These are phyloP conservation scores for Gerosis bhagava DNA, from an alignment of 2,888 invertebrate species.

Conservation along the genomic window DNA sequence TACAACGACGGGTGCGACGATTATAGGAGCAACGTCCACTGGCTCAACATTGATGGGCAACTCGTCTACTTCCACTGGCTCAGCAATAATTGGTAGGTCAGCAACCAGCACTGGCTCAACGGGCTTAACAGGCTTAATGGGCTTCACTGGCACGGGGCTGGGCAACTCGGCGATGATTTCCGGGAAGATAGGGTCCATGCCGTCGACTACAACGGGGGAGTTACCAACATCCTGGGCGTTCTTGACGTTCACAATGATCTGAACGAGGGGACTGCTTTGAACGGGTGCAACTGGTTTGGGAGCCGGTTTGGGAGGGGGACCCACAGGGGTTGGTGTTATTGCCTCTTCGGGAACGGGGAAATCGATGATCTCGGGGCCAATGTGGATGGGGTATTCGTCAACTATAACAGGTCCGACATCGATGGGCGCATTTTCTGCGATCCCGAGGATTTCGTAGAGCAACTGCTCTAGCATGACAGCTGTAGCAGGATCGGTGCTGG, in stretches of 20 bases:
- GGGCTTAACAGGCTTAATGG: no score
- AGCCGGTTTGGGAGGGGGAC: conserved; percentile 28
- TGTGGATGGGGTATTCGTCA: no score
- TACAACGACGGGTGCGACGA: conserved; percentile 25
- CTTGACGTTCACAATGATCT: conserved; percentile 37
- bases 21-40: conserved; percentile 29
- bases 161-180: conserved; percentile 10
- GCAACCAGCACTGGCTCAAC: conserved; percentile 27
- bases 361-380: no score
- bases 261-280: conserved; percentile 40
- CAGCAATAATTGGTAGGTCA: conserved; percentile 27
- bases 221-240: neutral
- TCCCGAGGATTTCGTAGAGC: conserved; percentile 35
- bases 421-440: neutral
- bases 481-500: conserved; percentile 44
- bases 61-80: conserved; percentile 25
- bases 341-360: conserved; percentile 28
- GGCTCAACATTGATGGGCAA: conserved; percentile 20
- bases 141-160: no score
- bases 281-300: conserved; percentile 24
- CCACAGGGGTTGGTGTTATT: conserved; percentile 39
- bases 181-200: conserved; percentile 7
- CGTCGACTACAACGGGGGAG: conserved; percentile 12
- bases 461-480: conserved; percentile 41
- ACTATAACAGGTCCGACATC: neutral